Evolutionary conservation across 2,113 vertebrate species (phyloP), one percentile per base, ranked within the genome.

Genomic region (Columba janthina): DNA sequence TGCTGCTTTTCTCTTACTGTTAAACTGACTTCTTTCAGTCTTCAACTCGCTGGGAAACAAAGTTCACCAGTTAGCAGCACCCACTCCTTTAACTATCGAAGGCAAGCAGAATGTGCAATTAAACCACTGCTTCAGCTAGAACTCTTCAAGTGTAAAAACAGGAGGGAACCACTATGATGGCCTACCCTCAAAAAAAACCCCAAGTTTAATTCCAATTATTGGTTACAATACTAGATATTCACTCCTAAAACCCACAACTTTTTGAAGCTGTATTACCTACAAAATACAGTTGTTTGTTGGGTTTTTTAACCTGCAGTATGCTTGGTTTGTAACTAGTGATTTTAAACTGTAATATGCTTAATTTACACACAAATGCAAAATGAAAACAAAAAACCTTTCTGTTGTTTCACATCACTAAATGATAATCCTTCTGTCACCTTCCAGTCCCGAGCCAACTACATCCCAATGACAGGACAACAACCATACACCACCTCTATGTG

Each of bases 51-150:
- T 40, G 40, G 40, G 11, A 40, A 40, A 40, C 40, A 4, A 60
- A 38, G 10, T 62, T 12, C 85, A 34, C n/a, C 12, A 72, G 44
- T 40, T 48, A 88, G 61, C 61, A 81, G 62, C 57, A 65, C 46
- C 50, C 12, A 28, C 10, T 60, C 61, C 65, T 93, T 65, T 29
- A 92, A 50, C 61, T 71, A 89, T 4, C 12, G 66, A 56, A 79
- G 26, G 71, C 56, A 85, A 88, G 54, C 61, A 58, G 31, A 70
- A 62, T 2, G 12, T 16, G 46, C 24, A 96, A 32, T 83, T 13
- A 22, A 12, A 93, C 85, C 85, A 93, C 40, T 85, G 91, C 81
- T 93, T 85, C 56, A 73, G n/a, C 50, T 28, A 85, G 8, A 94
- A 48, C 46, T 74, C 60, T 29, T 83, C 56, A 74, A 26, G 31